These are phyloP conservation scores for Drosophila austrosaltans DNA, from an alignment of 2,888 invertebrate genomes.

Conservation along the genomic window DNA sequence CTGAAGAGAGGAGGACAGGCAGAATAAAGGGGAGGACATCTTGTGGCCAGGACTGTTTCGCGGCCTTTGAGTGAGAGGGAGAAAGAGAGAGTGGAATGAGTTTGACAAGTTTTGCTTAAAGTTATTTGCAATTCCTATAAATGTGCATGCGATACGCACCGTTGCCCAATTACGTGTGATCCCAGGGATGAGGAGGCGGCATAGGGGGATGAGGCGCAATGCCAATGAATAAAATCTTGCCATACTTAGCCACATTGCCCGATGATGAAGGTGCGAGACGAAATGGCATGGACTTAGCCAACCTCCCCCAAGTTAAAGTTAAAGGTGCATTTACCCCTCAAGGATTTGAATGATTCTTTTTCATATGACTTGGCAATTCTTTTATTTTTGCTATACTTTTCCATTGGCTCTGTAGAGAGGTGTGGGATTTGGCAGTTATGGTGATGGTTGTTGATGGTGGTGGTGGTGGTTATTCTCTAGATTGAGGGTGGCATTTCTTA, in stretches of 20 bases:
- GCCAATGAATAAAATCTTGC: conserved; percentile 68
- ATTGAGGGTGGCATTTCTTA: conserved; percentile 47
- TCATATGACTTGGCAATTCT: conserved; percentile 22
- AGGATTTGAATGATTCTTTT: conserved; percentile 48
- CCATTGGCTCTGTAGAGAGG: conserved; percentile 28
- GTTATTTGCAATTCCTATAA: conserved; percentile 80
- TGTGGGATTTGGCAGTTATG: not conserved
- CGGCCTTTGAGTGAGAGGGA: conserved; percentile 38
- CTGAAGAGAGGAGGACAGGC: conserved; percentile 20
- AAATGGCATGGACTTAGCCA: conserved; percentile 31
- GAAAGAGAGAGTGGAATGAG: not conserved
- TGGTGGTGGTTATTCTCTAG: conserved; percentile 30
- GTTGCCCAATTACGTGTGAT: conserved; percentile 63
- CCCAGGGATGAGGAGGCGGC: not conserved
- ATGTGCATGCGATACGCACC: conserved; percentile 79
- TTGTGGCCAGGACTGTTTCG: conserved; percentile 55
- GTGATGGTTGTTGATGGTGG: conserved; percentile 26
- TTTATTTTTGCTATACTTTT: conserved; percentile 31
- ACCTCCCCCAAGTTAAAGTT: conserved; percentile 29
- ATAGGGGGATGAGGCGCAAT: not conserved
- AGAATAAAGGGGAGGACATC: conserved; percentile 31
- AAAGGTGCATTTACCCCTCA: conserved; percentile 61
- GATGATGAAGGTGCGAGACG: conserved; percentile 48
- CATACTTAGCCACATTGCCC: conserved; percentile 57
- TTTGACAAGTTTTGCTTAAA: conserved; percentile 66